Evolutionary conservation across 2,797 vertebrate genomes (phyloP).

Genomic region (Synaphobranchus kaupii): DNA sequence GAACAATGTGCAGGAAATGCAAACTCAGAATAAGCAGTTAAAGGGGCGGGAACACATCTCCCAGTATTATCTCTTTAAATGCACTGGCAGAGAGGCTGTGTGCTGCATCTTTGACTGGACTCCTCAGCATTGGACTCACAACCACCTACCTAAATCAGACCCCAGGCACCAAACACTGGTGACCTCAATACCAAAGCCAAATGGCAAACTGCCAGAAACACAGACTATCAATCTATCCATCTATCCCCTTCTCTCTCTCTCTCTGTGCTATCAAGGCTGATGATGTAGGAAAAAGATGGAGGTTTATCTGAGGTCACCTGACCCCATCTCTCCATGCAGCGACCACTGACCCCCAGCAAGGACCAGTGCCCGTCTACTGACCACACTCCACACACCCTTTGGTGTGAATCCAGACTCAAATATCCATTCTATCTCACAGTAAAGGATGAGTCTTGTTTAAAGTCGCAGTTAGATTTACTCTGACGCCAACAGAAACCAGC

Average conservation of each 20-base stretch:
- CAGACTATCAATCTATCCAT: not conserved
- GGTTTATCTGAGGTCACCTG: not conserved
- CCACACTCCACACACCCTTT: not conserved
- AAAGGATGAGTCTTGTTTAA: not conserved
- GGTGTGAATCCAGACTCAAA: not conserved
- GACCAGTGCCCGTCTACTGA: not conserved
- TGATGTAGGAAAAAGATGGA: not conserved
- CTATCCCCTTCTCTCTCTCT: not conserved
- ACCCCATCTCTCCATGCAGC: not conserved
- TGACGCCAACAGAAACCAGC: not conserved
- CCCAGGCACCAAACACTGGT: not conserved
- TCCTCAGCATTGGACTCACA: not conserved
- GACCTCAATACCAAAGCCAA: slow-evolving; percentile 11
- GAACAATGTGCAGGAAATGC: not conserved
- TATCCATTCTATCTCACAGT: not conserved
- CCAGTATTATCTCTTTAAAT: not conserved
- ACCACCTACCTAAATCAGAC: no score
- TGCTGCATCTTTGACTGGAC: no score
- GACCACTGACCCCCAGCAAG: not conserved
- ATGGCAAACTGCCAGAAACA: not conserved
- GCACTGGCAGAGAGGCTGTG: not conserved
- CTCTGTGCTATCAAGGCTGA: no score
- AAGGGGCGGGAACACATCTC: not conserved
- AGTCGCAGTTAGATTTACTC: not conserved
- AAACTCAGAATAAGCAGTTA: not conserved